phyloP scores from a whole-genome alignment of 2,888 invertebrate genomes.

The Microctonus aethiopoides region DNA sequence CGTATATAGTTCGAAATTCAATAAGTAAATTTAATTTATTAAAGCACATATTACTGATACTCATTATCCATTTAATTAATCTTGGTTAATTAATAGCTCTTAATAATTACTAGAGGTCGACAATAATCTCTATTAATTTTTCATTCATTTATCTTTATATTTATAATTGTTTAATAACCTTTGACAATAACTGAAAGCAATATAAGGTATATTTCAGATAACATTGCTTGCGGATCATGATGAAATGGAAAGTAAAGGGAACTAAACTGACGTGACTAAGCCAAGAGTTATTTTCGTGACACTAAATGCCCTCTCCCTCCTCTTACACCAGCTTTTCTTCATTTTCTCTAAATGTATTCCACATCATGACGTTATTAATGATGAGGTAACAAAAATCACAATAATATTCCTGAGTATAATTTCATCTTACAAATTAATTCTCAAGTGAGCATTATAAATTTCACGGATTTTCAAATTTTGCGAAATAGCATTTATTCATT shows the following conservation, averaged over 20 bases:
- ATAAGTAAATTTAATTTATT: too few species aligned
- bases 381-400: slow-evolving; percentile 1
- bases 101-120: too few species aligned
- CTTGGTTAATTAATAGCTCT: too few species aligned
- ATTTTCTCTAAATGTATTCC: background rate
- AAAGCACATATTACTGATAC: too few species aligned
- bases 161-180: background rate
- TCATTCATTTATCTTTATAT: background rate
- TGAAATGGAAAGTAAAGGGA: background rate
- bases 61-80: too few species aligned
- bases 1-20: too few species aligned
- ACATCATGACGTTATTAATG: slow-evolving; percentile 1
- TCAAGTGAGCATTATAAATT: background rate
- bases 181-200: too few species aligned
- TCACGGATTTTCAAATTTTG: too few species aligned
- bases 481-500: too few species aligned
- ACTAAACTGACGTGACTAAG: background rate
- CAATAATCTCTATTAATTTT: too few species aligned
- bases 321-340: background rate
- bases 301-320: background rate
- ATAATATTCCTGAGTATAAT: background rate
- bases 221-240: background rate
- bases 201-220: too few species aligned
- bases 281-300: slow-evolving; percentile 14
- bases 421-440: background rate